Conservation (phyloP, 2,888 invertebrate genomes). For the Tenodera sinensis region DNA sequence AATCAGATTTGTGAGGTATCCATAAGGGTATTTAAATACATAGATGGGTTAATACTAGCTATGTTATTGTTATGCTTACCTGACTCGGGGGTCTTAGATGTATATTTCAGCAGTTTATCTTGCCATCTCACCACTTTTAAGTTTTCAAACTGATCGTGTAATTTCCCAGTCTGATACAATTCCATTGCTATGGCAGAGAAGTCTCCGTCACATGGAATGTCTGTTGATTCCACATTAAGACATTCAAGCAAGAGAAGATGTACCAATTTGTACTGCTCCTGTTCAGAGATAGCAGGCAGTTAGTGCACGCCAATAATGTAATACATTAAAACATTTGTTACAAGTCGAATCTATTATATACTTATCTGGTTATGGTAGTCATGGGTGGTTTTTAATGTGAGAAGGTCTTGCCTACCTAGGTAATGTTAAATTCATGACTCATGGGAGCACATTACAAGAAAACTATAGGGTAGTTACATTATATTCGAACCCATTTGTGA, state of each 20-base stretch:
- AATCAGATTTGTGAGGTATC: too few species aligned
- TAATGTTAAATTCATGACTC: too few species aligned
- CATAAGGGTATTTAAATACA: too few species aligned
- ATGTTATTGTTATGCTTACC: neutral
- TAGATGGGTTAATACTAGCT: too few species aligned
- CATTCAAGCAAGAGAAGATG: conserved; percentile 47
- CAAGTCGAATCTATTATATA: too few species aligned
- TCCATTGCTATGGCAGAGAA: conserved; percentile 37
- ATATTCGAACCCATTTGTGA: too few species aligned
- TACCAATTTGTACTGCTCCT: conserved; percentile 48
- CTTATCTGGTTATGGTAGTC: too few species aligned
- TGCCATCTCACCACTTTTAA: conserved; percentile 44
- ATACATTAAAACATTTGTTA: too few species aligned
- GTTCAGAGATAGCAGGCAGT: neutral
- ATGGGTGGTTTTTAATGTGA: too few species aligned
- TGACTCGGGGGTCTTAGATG: neutral
- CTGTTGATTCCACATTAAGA: conserved; percentile 42
- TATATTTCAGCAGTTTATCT: conserved; percentile 43
- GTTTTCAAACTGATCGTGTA: conserved; percentile 41
- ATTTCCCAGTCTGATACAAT: conserved; percentile 37
- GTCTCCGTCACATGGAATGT: conserved; percentile 41
- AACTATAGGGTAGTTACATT: too few species aligned
- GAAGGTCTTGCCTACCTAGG: too few species aligned
- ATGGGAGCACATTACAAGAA: too few species aligned
- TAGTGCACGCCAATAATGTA: neutral